A percentile compares a stretch with the other conserved stretches of the same genome.
These are phyloP conservation scores for Baryphthengus martii DNA, from an alignment of 2,113 vertebrate species.

Conservation along the genomic window DNA sequence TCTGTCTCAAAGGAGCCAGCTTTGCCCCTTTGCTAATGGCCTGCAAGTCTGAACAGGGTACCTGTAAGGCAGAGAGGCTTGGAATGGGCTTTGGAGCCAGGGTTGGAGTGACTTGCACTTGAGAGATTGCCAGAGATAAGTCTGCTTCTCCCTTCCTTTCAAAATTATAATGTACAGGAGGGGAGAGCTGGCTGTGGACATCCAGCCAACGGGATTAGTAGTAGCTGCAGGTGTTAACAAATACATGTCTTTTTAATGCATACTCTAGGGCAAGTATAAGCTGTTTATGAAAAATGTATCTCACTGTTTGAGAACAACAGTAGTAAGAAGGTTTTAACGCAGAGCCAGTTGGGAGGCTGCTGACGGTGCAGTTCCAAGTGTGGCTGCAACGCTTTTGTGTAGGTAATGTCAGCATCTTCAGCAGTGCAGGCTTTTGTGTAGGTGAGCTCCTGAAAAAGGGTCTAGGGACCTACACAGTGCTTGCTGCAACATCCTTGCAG, in stretches of 20 bases:
- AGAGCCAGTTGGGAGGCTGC: background rate
- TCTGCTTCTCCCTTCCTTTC: conserved; percentile 32
- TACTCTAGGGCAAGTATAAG: background rate
- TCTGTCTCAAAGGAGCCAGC: conserved; percentile 6
- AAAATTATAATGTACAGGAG: background rate
- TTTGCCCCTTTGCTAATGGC: background rate
- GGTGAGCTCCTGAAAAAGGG: background rate
- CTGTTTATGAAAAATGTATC: background rate
- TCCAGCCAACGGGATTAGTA: background rate
- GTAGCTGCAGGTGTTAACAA: conserved; percentile 34
- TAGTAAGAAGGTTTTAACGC: background rate
- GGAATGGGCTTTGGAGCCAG: conserved; percentile 37
- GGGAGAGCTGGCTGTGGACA: background rate
- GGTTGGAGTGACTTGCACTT: background rate
- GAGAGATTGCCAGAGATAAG: conserved; percentile 65
- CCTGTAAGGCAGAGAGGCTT: conserved; percentile 21
- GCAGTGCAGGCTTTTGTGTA: background rate
- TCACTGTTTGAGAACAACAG: background rate
- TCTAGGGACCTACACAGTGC: background rate
- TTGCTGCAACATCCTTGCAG: background rate
- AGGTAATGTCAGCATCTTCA: background rate
- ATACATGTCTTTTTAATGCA: background rate
- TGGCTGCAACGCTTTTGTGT: background rate
- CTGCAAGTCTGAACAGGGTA: conserved; percentile 72
- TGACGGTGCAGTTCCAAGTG: background rate